Evolutionary conservation across 2,113 vertebrate species (phyloP).

Genomic region (Dipodomys ordii): DNA sequence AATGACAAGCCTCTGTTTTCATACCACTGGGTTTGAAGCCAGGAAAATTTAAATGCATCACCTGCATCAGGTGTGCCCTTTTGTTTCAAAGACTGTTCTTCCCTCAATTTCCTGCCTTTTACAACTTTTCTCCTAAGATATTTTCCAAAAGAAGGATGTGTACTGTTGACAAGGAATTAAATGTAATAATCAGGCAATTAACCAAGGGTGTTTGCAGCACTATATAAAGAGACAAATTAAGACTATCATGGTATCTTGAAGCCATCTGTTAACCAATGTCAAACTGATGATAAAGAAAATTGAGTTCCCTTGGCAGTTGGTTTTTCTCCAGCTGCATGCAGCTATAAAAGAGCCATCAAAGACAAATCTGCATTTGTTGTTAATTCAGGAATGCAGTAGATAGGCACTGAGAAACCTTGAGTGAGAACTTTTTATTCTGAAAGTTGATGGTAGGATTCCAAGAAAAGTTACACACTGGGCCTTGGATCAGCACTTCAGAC

Average conservation of each 20-base stretch:
- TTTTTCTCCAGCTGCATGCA: conserved; percentile 84
- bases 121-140: conserved; percentile 80
- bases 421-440: conserved; percentile 64
- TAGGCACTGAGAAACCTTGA: conserved; percentile 71
- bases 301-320: conserved; percentile 85
- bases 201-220: conserved; percentile 83
- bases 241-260: conserved; percentile 82
- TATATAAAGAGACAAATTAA: conserved; percentile 86
- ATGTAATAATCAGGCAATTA: conserved; percentile 89
- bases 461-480: neutral
- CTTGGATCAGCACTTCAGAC: conserved; percentile 36
- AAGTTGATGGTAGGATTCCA: conserved; percentile 58
- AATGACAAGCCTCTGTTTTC: neutral
- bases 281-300: conserved; percentile 89
- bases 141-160: conserved; percentile 83
- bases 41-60: neutral
- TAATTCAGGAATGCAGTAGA: conserved; percentile 81
- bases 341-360: conserved; percentile 87
- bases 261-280: conserved; percentile 88
- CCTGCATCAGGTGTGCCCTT: neutral
- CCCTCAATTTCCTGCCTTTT: conserved; percentile 76
- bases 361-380: conserved; percentile 81
- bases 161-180: conserved; percentile 85
- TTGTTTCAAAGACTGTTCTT: conserved; percentile 64
- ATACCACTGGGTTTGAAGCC: neutral